phyloP scores from a whole-genome alignment of 1,140 invertebrate species.

The Camponotus floridanus region DNA sequence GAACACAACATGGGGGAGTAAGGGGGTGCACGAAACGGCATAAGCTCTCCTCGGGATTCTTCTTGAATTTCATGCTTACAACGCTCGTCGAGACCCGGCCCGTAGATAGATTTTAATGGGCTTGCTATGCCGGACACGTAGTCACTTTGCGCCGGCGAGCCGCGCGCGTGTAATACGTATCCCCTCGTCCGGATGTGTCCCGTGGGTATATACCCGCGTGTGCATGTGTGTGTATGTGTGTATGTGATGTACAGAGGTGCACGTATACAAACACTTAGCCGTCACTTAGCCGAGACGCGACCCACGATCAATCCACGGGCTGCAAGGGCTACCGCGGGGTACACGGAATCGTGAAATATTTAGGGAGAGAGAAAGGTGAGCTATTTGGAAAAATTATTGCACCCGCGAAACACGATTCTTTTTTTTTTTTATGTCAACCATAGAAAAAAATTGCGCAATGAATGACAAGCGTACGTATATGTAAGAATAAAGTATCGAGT shows the following conservation, averaged over 20 bases:
- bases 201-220: slow-evolving; percentile 16
- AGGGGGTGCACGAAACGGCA: neutral
- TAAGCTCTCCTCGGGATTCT: slow-evolving; percentile 68
- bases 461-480: too few species aligned
- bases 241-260: slow-evolving; percentile 42
- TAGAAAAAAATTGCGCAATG: neutral
- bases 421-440: neutral
- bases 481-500: slow-evolving; percentile 24
- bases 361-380: too few species aligned
- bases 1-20: neutral
- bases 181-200: neutral
- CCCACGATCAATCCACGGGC: slow-evolving; percentile 15
- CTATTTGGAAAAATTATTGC: too few species aligned
- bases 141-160: slow-evolving; percentile 80
- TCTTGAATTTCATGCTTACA: slow-evolving; percentile 81
- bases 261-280: slow-evolving; percentile 55
- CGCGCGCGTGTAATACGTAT: slow-evolving; percentile 50
- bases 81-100: neutral
- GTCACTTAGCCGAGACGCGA: slow-evolving; percentile 22
- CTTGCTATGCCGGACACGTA: slow-evolving; percentile 83
- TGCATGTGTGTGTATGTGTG: neutral
- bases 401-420: neutral
- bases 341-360: too few species aligned
- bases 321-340: too few species aligned
- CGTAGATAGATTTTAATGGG: slow-evolving; percentile 84